Evolutionary conservation across 2,888 invertebrate genomes (phyloP), one percentile per base, ranked within the genome.

Genomic region (Mesorhabditis sp.): DNA sequence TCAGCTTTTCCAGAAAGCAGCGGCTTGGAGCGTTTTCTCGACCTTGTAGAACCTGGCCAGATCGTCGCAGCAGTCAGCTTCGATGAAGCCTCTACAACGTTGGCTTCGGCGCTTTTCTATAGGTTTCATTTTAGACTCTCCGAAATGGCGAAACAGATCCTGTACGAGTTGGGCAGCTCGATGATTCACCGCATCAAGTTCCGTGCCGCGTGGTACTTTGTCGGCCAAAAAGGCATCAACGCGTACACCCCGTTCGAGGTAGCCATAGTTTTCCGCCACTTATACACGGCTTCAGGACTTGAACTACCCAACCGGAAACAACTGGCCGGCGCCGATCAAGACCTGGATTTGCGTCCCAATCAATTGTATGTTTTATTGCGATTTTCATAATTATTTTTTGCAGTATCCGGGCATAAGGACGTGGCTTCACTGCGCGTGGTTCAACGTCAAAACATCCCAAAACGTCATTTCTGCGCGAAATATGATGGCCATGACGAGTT

Each of bases 61-160:
- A 88, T 90, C 67, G 83, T 89, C 4, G 86, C 89, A 58, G 87
- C 88, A 45, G 87, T 89, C 44, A 88, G 88, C 5, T 88, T 88
- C 80, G 90, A 90, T 81, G 90, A 90, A 79, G 89, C 89, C 2
- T 88, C 89, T 4, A 87, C 86, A 74, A 88, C 88, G 87, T 28
- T 28, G 28, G 28, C 28, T 28, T 28, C 1, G 2, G 28, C 28
- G 28, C 10, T 3, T 66, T 66, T 13, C 41, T 2, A 66, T 44
- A 66, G 13, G 10, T 73, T 70, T 66, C 45, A 43, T 70, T 82
- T 13, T 76, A 88, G 88, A 76, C 78, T 90, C 45, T 87, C 88
- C 61, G 86, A 86, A 66, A 86, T 88, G 76, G 88, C 89, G 1
- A 87, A 87, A 74, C 87, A 88, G 71, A 79, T 88, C 44, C 83